Conservation (phyloP, 2,888 invertebrate genomes). For the Formica aserva region DNA sequence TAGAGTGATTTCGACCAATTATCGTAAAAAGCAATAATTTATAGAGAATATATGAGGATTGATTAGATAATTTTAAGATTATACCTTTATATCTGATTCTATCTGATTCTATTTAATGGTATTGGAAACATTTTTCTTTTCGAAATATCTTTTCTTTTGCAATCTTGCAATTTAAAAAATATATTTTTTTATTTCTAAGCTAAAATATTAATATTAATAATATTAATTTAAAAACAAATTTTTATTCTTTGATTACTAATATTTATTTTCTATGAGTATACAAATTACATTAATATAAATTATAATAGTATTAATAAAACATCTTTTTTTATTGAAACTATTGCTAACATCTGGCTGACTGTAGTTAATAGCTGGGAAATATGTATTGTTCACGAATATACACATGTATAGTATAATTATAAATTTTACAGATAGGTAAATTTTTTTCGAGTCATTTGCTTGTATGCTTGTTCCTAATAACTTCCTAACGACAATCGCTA, state of each 20-base stretch:
- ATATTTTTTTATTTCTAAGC: neutral
- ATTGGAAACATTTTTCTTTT: neutral
- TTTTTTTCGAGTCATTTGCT: neutral
- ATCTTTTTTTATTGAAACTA: neutral
- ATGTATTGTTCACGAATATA: neutral
- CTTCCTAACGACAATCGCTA: neutral
- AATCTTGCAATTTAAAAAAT: neutral
- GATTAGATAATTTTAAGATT: slow-evolving; percentile 9
- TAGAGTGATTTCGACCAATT: slow-evolving; percentile 60
- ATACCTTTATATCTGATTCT: neutral
- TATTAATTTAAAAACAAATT: neutral
- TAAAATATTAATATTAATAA: slow-evolving; percentile 8
- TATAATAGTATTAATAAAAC: no score
- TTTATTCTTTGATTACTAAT: neutral
- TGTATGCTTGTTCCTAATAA: neutral
- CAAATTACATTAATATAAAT: no score
- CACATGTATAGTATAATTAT: neutral
- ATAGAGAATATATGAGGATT: neutral
- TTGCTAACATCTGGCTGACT: neutral
- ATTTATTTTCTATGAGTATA: neutral
- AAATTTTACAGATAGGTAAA: neutral
- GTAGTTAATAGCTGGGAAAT: neutral
- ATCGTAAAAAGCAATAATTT: neutral
- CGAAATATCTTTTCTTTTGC: neutral
- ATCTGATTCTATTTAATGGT: neutral